Evolutionary conservation across 1,140 invertebrate species (phyloP).

Genomic region (Tetraneura akinire): DNA sequence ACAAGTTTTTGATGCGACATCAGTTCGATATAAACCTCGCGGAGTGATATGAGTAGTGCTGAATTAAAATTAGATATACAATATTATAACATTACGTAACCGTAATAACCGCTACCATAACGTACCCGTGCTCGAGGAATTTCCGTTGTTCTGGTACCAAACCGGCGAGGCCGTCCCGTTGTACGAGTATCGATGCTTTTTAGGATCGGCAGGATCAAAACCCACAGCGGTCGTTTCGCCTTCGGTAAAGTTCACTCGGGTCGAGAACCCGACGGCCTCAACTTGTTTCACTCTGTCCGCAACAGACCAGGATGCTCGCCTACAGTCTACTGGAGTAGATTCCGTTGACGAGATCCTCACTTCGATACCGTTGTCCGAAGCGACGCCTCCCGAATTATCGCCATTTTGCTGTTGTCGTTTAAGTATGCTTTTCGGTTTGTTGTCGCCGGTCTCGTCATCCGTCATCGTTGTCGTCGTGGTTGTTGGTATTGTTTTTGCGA

Average conservation of each 20-base stretch:
- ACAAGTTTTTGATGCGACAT: no score
- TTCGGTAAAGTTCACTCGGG: conserved; percentile 63
- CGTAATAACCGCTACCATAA: no score
- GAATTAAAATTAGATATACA: no score
- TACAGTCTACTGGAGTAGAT: conserved; percentile 53
- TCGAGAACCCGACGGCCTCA: conserved; percentile 62
- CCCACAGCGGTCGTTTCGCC: conserved; percentile 60
- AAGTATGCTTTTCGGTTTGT: conserved; percentile 28
- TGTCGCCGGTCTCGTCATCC: not conserved
- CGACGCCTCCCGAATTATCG: conserved; percentile 51
- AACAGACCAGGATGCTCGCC: conserved; percentile 60
- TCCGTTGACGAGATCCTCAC: conserved; percentile 54
- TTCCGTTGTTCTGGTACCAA: conserved; percentile 36
- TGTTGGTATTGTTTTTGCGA: not conserved
- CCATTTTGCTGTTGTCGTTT: conserved; percentile 1
- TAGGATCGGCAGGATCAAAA: conserved; percentile 20
- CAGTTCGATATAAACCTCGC: no score
- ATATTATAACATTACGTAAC: no score
- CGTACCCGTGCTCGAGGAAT: conserved; percentile 14
- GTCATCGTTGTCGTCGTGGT: not conserved
- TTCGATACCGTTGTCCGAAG: conserved; percentile 54
- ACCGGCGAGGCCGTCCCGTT: conserved; percentile 29
- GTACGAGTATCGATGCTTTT: conserved; percentile 21
- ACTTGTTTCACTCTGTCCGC: conserved; percentile 60
- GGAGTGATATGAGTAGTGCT: no score